These are phyloP conservation scores for Akabosia matsudoensis DNA, from an alignment of 1,140 invertebrate genomes.

Conservation along the genomic window DNA sequence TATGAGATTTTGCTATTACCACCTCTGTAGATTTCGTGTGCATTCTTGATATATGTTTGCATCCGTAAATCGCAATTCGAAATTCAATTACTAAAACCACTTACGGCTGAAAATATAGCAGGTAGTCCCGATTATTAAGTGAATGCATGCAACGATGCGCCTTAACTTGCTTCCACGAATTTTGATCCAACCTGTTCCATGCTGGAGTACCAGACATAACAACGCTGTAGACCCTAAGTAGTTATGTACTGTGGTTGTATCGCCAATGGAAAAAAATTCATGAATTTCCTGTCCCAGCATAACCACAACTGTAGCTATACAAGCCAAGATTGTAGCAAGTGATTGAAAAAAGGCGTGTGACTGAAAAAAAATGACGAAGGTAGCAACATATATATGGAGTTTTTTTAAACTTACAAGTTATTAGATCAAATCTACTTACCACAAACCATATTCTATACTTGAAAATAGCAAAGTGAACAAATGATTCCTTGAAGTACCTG, in stretches of 20 bases:
- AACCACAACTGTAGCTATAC: not conserved
- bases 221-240: not conserved
- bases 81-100: not conserved
- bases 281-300: not conserved
- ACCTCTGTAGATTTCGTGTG: not conserved
- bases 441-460: not conserved
- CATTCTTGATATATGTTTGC: not conserved
- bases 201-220: not conserved
- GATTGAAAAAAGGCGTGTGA: not conserved
- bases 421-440: not conserved
- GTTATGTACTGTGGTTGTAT: not conserved
- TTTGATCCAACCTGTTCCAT: not conserved
- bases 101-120: not conserved
- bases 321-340: not conserved
- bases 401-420: not conserved
- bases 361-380: not conserved
- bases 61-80: not conserved
- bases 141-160: not conserved
- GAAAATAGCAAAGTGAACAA: not conserved
- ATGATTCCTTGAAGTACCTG: not conserved
- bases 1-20: not conserved
- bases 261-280: not conserved
- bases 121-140: not conserved
- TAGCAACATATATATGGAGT: not conserved
- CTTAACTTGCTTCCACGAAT: not conserved